These are phyloP conservation scores for Eremophila alpestris DNA, from an alignment of 2,797 vertebrate genomes.

Conservation along the genomic window DNA sequence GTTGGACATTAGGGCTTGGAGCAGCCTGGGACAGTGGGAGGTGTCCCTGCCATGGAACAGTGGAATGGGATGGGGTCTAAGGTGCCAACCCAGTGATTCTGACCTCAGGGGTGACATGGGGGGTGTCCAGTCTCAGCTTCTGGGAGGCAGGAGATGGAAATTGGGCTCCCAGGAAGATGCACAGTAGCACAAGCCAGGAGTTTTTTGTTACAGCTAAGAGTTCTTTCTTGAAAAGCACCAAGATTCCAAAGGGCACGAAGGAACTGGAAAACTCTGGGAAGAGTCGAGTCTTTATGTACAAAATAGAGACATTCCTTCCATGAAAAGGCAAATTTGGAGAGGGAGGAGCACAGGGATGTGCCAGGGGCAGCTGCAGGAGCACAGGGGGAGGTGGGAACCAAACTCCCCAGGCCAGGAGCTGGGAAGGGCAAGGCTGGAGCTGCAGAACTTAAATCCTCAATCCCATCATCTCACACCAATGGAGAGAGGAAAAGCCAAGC, in stretches of 20 bases:
- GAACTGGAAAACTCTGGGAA: background rate
- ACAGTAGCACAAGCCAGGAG: rapidly evolving
- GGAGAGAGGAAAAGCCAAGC: background rate
- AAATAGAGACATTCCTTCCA: background rate
- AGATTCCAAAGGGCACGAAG: background rate
- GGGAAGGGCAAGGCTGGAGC: background rate
- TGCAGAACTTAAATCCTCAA: background rate
- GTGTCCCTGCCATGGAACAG: background rate
- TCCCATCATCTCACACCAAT: rapidly evolving
- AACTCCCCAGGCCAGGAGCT: background rate
- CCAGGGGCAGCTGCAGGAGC: background rate
- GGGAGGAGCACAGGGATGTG: background rate
- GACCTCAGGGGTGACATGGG: background rate
- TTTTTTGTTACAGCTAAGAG: background rate
- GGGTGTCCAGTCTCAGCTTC: background rate
- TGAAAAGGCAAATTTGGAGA: background rate
- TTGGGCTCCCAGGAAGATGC: background rate
- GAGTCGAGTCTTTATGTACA: too few species aligned
- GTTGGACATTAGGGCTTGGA: background rate
- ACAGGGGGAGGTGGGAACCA: background rate
- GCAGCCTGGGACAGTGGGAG: background rate
- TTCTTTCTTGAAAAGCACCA: background rate
- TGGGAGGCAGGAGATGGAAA: background rate
- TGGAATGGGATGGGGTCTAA: rapidly evolving
- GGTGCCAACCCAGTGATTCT: background rate